Conservation (phyloP, 2,888 invertebrate genomes). For the Lypha dubia region DNA sequence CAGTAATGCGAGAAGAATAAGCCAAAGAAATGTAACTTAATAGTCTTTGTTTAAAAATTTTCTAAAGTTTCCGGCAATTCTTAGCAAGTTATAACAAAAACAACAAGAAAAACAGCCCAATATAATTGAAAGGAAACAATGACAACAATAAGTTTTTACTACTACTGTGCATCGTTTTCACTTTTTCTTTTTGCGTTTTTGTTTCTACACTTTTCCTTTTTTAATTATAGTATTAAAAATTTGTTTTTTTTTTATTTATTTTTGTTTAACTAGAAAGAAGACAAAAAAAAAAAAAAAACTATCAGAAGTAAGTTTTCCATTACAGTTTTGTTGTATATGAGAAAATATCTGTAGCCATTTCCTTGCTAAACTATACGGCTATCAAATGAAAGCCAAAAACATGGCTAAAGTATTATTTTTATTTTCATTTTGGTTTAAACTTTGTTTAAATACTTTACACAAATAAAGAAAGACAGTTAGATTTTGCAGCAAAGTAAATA, state of each 20-base stretch:
- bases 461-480: conserved; percentile 9
- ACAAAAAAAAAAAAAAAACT: conserved; percentile 7
- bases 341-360: conserved; percentile 5
- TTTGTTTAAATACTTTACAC: conserved; percentile 21
- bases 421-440: conserved; percentile 55
- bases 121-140: conserved; percentile 40
- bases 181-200: neutral
- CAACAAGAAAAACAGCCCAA: no score
- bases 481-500: neutral
- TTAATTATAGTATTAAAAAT: conserved; percentile 46
- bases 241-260: no score
- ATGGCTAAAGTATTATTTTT: conserved; percentile 61
- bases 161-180: conserved; percentile 36
- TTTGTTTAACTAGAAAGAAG: conserved; percentile 12
- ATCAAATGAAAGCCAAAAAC: conserved; percentile 64
- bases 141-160: conserved; percentile 61
- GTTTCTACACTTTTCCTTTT: conserved; percentile 26
- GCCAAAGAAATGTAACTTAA: conserved; percentile 62
- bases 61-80: conserved; percentile 68
- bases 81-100: conserved; percentile 56
- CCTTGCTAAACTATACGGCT: conserved; percentile 44
- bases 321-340: neutral
- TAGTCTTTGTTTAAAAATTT: conserved; percentile 69
- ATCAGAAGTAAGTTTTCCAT: conserved; percentile 32
- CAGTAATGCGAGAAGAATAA: neutral